Base-by-base conservation (phyloP, 2,888 invertebrate species). In the Silvanus unidentatus region DNA sequence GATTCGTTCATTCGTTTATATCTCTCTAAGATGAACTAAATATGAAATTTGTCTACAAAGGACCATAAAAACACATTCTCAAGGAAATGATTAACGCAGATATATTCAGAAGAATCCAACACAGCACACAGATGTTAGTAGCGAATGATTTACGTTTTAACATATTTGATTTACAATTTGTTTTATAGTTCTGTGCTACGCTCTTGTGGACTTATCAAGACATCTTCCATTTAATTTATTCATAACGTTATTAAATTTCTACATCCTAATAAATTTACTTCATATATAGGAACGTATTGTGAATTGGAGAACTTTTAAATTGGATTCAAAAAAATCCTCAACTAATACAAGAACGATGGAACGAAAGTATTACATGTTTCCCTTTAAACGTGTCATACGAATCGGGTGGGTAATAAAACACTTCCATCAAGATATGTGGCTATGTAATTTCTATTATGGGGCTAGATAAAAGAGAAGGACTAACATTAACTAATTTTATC, bases 61-160 rank as follows among this genome's bases (percentile, higher is more conserved):
- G n/a, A 32, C 32, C 3, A 3, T 32, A n/a, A 3, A 32, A 12
- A 22, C 3, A 22, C 22, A 22, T 22, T 22, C 22, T 22, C 10
- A 32, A 32, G 32, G n/a, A 57, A 60, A 61, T 63, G 62, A 64
- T 64, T 61, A 64, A 64, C 59, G 59, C 59, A 49, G 60, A 59
- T 61, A 59, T 56, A 61, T 57, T 57, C 54, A 51, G 50, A 52
- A 48, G 58, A 63, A 64, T 59, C 62, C 55, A 8, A 8, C 22
- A 22, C 22, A 8, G 22, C 22, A 22, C 22, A 54, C 64, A 64
- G 62, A 62, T 63, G 64, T 58, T 62, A 49, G 50, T 43, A 35
- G 48, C 22, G 51, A 52, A 59, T 64, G 63, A 65, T 65, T 64
- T 64, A 65, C 61, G 22, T 42, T 46, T 38, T 45, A 42, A 53